Evolutionary conservation across 2,888 invertebrate genomes (phyloP).

Genomic region (Branchipolynoe longqiensis): DNA sequence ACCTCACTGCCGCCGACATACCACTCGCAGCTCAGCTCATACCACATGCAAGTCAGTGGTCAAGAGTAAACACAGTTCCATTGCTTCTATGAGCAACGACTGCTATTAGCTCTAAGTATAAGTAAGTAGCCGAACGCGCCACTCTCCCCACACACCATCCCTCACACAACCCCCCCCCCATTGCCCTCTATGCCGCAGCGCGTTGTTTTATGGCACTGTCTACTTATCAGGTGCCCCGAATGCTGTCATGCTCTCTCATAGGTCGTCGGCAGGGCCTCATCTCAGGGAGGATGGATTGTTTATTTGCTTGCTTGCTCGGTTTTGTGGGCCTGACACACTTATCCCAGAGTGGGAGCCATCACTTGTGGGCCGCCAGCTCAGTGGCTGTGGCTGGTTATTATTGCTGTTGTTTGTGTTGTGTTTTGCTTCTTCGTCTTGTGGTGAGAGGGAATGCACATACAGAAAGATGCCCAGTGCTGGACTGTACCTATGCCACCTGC

Average conservation of each 20-base stretch:
- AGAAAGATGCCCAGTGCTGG: constrained; percentile 12
- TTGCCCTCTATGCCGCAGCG: not conserved
- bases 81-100: not conserved
- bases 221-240: constrained; percentile 16
- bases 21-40: too few species aligned
- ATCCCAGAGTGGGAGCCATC: constrained; percentile 26
- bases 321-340: constrained; percentile 33
- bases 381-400: too few species aligned
- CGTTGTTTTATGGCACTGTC: not conserved
- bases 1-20: too few species aligned
- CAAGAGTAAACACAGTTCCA: too few species aligned
- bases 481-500: not conserved
- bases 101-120: not conserved
- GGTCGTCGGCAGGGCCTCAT: not conserved
- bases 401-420: too few species aligned
- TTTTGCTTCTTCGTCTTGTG: too few species aligned
- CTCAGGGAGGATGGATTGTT: constrained; percentile 36
- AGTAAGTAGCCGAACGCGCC: too few species aligned
- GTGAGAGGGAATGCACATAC: too few species aligned
- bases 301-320: constrained; percentile 18
- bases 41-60: too few species aligned
- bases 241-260: constrained; percentile 22
- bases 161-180: too few species aligned
- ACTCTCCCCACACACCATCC: too few species aligned
- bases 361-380: not conserved